phyloP scores from a whole-genome alignment of 2,797 vertebrate genomes.

The Echiichthys vipera region DNA sequence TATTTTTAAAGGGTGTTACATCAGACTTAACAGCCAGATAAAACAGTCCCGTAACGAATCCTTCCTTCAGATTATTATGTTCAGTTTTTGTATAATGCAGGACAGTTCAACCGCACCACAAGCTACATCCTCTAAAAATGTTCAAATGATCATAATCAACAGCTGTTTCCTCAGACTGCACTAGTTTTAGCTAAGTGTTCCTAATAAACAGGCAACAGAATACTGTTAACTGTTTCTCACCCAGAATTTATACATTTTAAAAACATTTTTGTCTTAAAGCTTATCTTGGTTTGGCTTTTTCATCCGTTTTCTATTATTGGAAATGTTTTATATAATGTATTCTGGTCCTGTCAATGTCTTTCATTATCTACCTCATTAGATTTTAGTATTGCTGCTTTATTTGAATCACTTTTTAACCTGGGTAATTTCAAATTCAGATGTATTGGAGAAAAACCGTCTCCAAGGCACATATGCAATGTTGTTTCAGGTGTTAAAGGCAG shows the following conservation, averaged over 20 bases:
- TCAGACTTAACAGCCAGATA: no score
- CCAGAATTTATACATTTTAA: neutral
- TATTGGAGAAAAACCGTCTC: neutral
- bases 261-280: neutral
- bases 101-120: neutral
- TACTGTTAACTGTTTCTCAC: neutral
- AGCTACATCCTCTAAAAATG: neutral
- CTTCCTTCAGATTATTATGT: no score
- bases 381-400: neutral
- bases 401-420: neutral
- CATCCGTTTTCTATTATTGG: neutral
- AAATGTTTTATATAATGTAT: neutral
- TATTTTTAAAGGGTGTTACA: no score
- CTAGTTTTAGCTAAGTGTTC: neutral
- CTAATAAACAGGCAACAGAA: neutral
- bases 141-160: neutral
- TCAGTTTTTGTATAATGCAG: no score
- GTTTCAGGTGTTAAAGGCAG: neutral
- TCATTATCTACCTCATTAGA: neutral
- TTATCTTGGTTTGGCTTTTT: neutral
- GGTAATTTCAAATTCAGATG: neutral
- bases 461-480: neutral
- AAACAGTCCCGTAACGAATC: no score
- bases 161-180: neutral
- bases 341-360: neutral